Conservation (phyloP, 2,888 invertebrate species). For the Phragmatobia fuliginosa region DNA sequence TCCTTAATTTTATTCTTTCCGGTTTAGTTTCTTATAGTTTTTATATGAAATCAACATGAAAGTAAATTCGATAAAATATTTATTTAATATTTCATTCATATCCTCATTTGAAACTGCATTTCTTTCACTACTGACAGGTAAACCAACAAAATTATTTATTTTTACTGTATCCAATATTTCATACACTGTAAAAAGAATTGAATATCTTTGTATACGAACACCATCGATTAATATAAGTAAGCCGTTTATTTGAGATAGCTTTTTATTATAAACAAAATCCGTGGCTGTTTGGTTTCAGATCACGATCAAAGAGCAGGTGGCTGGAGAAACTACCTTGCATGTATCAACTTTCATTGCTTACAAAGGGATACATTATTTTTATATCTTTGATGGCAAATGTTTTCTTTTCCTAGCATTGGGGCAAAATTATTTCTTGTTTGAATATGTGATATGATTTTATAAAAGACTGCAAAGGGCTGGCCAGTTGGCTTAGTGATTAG, state of each 20-base stretch:
- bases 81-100: slow-evolving; percentile 15
- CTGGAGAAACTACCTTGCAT: slow-evolving; percentile 51
- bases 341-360: slow-evolving; percentile 56
- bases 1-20: neutral
- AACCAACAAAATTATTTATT: slow-evolving; percentile 35
- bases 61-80: slow-evolving; percentile 14
- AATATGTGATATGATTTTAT: neutral
- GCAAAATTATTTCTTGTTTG: slow-evolving; percentile 25
- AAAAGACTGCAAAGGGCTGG: neutral
- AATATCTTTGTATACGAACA: slow-evolving; percentile 31
- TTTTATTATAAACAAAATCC: slow-evolving; percentile 58
- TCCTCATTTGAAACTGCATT: slow-evolving; percentile 33
- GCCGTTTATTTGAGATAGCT: slow-evolving; percentile 51
- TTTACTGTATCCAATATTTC: slow-evolving; percentile 33
- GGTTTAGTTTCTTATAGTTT: neutral
- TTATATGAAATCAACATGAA: neutral
- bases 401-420: slow-evolving; percentile 25
- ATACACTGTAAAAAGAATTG: slow-evolving; percentile 22
- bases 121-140: slow-evolving; percentile 35
- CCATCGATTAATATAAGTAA: slow-evolving; percentile 56
- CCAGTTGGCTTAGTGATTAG: neutral
- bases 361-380: slow-evolving; percentile 52
- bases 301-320: slow-evolving; percentile 66
- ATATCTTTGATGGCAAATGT: slow-evolving; percentile 40
- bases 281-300: slow-evolving; percentile 59